Base-by-base conservation (phyloP, 2,797 vertebrate species). In the Chrosomus eos region DNA sequence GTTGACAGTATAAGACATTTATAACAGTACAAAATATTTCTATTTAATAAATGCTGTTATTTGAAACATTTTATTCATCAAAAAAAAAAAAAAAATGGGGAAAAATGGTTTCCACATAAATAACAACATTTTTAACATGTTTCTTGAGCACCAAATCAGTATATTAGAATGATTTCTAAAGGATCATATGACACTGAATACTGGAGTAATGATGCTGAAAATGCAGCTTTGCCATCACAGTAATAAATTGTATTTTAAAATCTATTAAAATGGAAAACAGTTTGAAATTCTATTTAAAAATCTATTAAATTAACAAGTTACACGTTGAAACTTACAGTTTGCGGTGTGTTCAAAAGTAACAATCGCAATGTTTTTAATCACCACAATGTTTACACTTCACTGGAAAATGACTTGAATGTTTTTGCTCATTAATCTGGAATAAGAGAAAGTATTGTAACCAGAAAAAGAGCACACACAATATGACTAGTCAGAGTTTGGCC, bases 341-440 rank as follows among this genome's bases (percentile, higher is more conserved):
- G 55, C 3, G 8, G n/a, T 60, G 74, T 77, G 75, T 77, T 62
- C 18, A 48, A n/a, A 14, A 80, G 19, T 53, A 67, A 26, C 70
- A 43, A 26, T 48, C 18, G 0, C 2, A 3, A 67, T 51, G 19
- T 23, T 79, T 66, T 66, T 31, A 31, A 79, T 60, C 40, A 23
- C 26, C 40, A 9, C 40, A 67, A 31, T 70, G 48, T 70, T 71
- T 71, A 58, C 23, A 67, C 9, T 33, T 58, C n/a, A 45, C 0
- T 0, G 72, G 45, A 45, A 78, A 84, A 78, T 43, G 2, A 48
- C n/a, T 83, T 31, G 6, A 40, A 64, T 55, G n/a, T 81, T n/a
- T 80, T 75, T 77, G 36, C 48, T 60, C 21, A 84, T 55, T 70
- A 33, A 38, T 67, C 13, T 84, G 62, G 62, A 33, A 77, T 68